Base-by-base conservation (phyloP, 2,113 vertebrate genomes). In the Ondatra zibethicus region DNA sequence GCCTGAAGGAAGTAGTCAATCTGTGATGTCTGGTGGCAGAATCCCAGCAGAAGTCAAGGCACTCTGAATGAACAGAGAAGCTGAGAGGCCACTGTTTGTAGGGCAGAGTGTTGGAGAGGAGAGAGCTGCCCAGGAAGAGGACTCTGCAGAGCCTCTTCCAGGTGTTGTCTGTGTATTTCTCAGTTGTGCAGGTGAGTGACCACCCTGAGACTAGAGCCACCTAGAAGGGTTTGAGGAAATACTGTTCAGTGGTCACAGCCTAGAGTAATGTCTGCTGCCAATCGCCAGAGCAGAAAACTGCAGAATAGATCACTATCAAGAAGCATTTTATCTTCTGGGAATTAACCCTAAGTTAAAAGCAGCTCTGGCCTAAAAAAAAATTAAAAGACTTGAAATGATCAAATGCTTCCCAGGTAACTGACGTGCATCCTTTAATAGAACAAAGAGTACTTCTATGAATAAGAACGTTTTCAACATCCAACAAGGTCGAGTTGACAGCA, bases 331-430 rank as follows among this genome's bases (percentile, higher is more conserved):
- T 88, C 45, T 80, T 84, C 47, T 7, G 29, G 77, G n/a, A 42
- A 36, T 91, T 73, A 88, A 93, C 29, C 70, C 13, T 45, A 84
- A 89, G 52, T 93, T 63, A 96, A 96, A 88, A 66, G 84, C 70
- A 75, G 63, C 66, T 61, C 19, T 88, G 75, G 29, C 42, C 17
- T 77, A 63, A 73, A 10, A 89, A 89, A 96, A 52, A 61, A 25
- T 82, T 33, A 55, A 88, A 88, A 88, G 63, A 27, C 17, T 17
- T 88, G 29, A 92, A 95, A 91, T 80, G 42, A 96, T 89, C 47
- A 73, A 63, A 93, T 36, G 77, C 39, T 80, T 85, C 47, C 65
- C 39, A 89, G 42, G 31, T 73, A 80, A 92, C 11, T 81, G 72
- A 66, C 72, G 16, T 85, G 63, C 14, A 75, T 76, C 86, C 47